Conservation (phyloP, 2,113 vertebrate genomes). For the Mormyrus lacerda region DNA sequence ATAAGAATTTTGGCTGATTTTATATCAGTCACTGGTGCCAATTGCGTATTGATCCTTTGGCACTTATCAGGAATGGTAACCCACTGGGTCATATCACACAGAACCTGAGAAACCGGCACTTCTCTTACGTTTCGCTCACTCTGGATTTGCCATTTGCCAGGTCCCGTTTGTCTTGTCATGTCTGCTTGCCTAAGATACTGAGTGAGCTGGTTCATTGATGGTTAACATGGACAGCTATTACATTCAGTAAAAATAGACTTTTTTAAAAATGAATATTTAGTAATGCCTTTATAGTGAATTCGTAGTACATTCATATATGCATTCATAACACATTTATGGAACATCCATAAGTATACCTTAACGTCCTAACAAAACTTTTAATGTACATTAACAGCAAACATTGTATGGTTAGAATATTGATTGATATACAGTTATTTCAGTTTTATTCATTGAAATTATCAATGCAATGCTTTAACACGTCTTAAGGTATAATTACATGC, state of each 20-base stretch:
- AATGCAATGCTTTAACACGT: background rate
- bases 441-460: background rate
- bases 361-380: too few relatives aligned
- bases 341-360: background rate
- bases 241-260: background rate
- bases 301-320: background rate
- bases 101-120: background rate
- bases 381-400: background rate
- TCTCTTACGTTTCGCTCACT: background rate
- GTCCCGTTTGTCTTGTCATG: background rate
- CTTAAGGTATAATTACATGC: background rate
- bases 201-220: background rate
- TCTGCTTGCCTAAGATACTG: background rate
- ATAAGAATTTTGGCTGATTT: background rate
- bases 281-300: background rate
- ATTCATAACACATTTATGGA: background rate
- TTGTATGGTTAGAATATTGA: background rate
- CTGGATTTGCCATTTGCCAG: background rate
- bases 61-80: background rate
- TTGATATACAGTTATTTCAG: background rate
- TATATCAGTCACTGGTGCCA: background rate
- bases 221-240: background rate
- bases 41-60: background rate
- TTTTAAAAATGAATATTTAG: background rate
- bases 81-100: background rate